Evolutionary conservation across 1,140 invertebrate species (phyloP), one percentile per base, ranked within the genome.

Genomic region (Acyrthosiphon pisum): DNA sequence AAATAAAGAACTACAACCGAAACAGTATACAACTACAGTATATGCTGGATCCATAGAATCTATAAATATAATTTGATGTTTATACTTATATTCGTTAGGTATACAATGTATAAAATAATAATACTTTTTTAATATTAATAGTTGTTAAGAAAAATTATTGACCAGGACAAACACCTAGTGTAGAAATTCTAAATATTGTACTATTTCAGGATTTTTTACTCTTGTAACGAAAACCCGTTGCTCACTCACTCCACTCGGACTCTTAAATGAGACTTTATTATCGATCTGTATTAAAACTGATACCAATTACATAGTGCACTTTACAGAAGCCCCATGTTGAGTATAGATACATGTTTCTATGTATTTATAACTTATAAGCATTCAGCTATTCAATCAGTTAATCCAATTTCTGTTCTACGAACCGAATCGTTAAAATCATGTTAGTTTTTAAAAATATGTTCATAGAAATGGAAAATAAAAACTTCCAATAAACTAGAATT

Each of bases 301-400:
- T 83, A 87, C 44, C 26, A 48, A 48, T n/a, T 48, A 87, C 14
- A 4, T 35, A 0, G 44, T 87, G 18, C 86, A 37, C 60, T 81
- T 81, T 81, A 48, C 81, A 81, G 56, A 76, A 91, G 14, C 56
- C 56, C 37, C 37, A 41, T 37, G 37, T n/a, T 23, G n/a, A 56
- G 11, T 20, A 50, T 50, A 35, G 35, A 44, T 46, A 68, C 89
- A 68, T 90, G 37, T 90, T 50, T n/a, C 37, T 23, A 68, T 9
- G 89, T 41, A 60, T 68, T 53, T 76, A 23, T 76, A 76, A 76
- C 60, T 83, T 76, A 68, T 76, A 76, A n/a, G 68, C 68, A 83
- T 81, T 81, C n/a, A 83, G 35, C 30, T 76, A 76, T 76, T 76
- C 68, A 26, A 48, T 20, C 68, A 22, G 81, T 81, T 91, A 91